phyloP scores from a whole-genome alignment of 2,113 vertebrate species.

The Ploceus nigricollis region DNA sequence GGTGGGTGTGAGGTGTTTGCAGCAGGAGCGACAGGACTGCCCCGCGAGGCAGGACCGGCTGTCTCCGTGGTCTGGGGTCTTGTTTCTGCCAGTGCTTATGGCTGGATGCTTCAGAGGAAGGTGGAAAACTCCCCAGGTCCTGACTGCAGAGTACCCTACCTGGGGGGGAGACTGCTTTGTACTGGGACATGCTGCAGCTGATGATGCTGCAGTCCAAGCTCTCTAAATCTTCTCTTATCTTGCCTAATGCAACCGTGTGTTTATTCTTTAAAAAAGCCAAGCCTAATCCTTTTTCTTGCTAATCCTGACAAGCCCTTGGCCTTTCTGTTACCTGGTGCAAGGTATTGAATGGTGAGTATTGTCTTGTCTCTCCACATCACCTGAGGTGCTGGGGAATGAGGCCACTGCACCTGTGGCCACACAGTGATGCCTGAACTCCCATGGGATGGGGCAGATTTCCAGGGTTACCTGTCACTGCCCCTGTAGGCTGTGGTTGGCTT shows the following conservation, averaged over 20 bases:
- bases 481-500: neutral
- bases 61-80: neutral
- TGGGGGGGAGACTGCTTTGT: neutral
- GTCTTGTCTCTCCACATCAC: neutral
- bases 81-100: conserved; percentile 41
- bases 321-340: neutral
- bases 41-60: fast-evolving
- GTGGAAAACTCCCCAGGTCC: neutral
- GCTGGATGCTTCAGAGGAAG: conserved; percentile 67
- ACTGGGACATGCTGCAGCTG: neutral
- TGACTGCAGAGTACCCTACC: neutral
- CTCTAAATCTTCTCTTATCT: neutral
- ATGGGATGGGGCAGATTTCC: neutral
- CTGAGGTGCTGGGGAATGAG: neutral
- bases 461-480: neutral
- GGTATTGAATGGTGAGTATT: neutral
- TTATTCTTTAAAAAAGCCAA: neutral
- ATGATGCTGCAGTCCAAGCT: neutral
- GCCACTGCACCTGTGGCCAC: neutral
- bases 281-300: neutral
- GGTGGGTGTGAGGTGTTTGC: neutral
- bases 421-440: neutral
- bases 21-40: neutral
- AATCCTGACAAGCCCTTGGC: neutral
- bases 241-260: neutral